Conservation (phyloP, 2,797 vertebrate genomes). For the Hippocampus kuda region DNA sequence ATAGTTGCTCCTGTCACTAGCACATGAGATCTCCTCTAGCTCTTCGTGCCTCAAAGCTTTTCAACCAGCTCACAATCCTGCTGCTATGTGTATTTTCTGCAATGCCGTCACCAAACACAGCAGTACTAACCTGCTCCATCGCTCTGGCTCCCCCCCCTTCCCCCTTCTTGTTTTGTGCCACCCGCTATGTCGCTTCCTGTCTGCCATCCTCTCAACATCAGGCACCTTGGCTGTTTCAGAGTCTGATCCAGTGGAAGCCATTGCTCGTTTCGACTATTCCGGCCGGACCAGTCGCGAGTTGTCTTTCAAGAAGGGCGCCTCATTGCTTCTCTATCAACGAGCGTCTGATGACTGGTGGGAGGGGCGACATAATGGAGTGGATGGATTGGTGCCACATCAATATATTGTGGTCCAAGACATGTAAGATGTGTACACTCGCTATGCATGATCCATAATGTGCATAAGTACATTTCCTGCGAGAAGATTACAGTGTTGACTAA, state of each 20-base stretch:
- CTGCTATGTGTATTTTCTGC: constrained; percentile 29
- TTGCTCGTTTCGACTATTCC: constrained; percentile 87
- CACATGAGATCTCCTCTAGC: constrained; percentile 15
- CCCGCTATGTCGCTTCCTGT: constrained; percentile 23
- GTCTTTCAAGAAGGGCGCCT: constrained; percentile 88
- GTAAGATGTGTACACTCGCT: constrained; percentile 61
- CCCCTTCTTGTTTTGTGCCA: constrained; percentile 9
- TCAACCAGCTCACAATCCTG: constrained; percentile 18
- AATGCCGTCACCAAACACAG: constrained; percentile 12
- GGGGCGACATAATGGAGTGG: constrained; percentile 80
- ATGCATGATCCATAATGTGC: neutral
- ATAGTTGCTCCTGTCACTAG: constrained; percentile 5
- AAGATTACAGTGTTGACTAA: neutral
- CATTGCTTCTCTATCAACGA: constrained; percentile 79
- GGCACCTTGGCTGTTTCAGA: constrained; percentile 76
- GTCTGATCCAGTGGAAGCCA: constrained; percentile 82
- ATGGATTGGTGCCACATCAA: constrained; percentile 88
- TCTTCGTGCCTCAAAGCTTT: constrained; percentile 20
- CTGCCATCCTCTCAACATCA: constrained; percentile 50
- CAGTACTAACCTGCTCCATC: constrained; percentile 50
- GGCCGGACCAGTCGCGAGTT: constrained; percentile 84
- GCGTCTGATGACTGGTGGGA: constrained; percentile 96
- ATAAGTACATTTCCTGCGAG: neutral
- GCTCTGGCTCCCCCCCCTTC: constrained; percentile 26
- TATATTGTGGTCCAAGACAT: constrained; percentile 89